phyloP scores from a whole-genome alignment of 2,888 invertebrate genomes.

The Macropis europaea region DNA sequence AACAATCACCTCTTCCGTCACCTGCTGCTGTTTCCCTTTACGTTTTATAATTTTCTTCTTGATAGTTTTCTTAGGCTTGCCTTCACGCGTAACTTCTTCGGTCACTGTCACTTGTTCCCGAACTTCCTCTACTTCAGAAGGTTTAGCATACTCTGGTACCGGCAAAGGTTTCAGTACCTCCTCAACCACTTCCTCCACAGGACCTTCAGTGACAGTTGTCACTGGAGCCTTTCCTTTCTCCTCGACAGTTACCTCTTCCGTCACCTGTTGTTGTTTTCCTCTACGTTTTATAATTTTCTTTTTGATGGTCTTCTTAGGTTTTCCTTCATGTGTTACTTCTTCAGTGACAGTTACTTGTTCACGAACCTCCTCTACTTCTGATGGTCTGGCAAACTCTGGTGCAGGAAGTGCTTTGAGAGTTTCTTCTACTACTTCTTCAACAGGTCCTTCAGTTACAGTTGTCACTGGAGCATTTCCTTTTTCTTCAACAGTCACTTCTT shows the following conservation, averaged over 20 bases:
- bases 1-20: constrained; percentile 62
- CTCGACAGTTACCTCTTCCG: constrained; percentile 65
- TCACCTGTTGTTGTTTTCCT: constrained; percentile 57
- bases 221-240: constrained; percentile 65
- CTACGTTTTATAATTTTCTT: constrained; percentile 39
- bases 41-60: constrained; percentile 73
- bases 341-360: constrained; percentile 61
- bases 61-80: constrained; percentile 63
- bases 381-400: constrained; percentile 77
- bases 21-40: constrained; percentile 65
- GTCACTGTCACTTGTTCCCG: constrained; percentile 30
- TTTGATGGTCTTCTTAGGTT: constrained; percentile 63
- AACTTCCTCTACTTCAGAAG: constrained; percentile 10
- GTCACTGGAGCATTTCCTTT: constrained; percentile 41
- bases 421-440: constrained; percentile 74
- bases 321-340: constrained; percentile 62
- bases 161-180: constrained; percentile 57
- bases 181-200: constrained; percentile 60
- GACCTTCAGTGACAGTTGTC: too few species aligned
- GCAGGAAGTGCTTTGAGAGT: constrained; percentile 68
- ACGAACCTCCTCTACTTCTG: constrained; percentile 59
- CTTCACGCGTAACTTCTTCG: constrained; percentile 64
- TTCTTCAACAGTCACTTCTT: too few species aligned
- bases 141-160: constrained; percentile 57
- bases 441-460: constrained; percentile 69